Base-by-base conservation (phyloP, 2,113 vertebrate genomes). In the Todiramphus saurophagus region DNA sequence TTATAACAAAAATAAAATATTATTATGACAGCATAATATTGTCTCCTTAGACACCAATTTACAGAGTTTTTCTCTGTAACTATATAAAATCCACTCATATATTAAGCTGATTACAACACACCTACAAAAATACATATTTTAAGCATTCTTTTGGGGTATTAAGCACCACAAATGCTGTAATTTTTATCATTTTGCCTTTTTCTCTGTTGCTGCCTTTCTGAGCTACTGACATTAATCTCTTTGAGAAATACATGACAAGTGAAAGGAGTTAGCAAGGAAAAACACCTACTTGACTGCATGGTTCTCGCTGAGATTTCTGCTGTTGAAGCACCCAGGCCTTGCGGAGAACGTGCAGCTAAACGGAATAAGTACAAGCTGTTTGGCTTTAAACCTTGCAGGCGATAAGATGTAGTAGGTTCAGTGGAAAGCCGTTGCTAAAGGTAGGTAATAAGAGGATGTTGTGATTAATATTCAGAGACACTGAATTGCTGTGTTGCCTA, bases 201-300 rank as follows among this genome's bases (percentile, higher is more conserved):
- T 53, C 16, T 30, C 31, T 77, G 9, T 33, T 75, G 16, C 24
- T 78, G 28, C 23, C 25, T 62, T 21, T 27, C 19, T 55, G 25
- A 18, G 10, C 53, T 83, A 46, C 11, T 10, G 23, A 66, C 11
- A 64, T 48, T 56, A 35, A 58, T n/a, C 13, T 64, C 9, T 63
- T n/a, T 2, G 11, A 86, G n/a, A 89, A 87, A 70, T 5, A 75
- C 10, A 92, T 64, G 50, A 39, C 41, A 80, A 85, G 5, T 27
- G 13, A 88, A 96, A 33, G 60, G 93, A 90, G 31, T 33, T 89
- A 96, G 94, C 95, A 98, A 98, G 97, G 98, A 99, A 97, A 98
- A 97, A 97, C 98, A 99, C 99, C 98, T 99, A 99, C 99, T 99
- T 99, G 99, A 99, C 98, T 99, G 99, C 96, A 99, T 99, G 76